These are phyloP conservation scores for Beroe forskalii DNA, from an alignment of 37 sponge, comb jelly and placozoan species.

Conservation along the genomic window DNA sequence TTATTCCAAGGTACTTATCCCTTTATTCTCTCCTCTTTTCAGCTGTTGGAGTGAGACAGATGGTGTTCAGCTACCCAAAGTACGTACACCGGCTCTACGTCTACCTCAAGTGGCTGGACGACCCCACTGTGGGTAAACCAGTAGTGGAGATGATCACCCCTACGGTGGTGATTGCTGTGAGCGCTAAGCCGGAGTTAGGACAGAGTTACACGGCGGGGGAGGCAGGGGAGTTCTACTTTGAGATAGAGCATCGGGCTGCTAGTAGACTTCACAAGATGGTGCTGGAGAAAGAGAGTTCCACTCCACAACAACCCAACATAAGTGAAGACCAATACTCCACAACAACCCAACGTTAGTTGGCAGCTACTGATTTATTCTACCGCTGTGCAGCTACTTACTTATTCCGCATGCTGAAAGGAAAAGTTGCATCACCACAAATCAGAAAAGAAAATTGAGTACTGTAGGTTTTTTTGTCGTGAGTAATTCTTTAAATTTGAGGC, in stretches of 20 bases:
- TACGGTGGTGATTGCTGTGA: background rate
- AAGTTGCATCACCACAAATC: background rate
- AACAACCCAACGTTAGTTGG: no score
- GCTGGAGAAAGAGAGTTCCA: background rate
- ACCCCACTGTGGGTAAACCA: background rate
- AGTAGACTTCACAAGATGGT: background rate
- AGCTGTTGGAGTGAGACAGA: no score
- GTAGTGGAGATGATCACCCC: background rate
- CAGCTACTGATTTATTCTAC: no score
- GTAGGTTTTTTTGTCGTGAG: background rate
- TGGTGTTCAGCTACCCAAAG: background rate
- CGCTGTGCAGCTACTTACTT: no score
- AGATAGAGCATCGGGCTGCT: slow-evolving; percentile 15
- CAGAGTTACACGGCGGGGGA: background rate
- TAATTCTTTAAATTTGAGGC: background rate
- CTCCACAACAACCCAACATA: background rate
- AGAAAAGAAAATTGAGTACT: background rate
- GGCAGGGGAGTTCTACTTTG: slow-evolving; percentile 14
- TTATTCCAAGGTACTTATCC: no score
- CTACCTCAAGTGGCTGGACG: background rate
- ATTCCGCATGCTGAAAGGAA: background rate
- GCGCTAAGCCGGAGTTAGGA: background rate
- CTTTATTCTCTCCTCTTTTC: no score
- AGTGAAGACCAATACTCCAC: no score
- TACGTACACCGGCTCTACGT: background rate